Conservation (phyloP, 2,797 vertebrate genomes). For the Falco berigora region DNA sequence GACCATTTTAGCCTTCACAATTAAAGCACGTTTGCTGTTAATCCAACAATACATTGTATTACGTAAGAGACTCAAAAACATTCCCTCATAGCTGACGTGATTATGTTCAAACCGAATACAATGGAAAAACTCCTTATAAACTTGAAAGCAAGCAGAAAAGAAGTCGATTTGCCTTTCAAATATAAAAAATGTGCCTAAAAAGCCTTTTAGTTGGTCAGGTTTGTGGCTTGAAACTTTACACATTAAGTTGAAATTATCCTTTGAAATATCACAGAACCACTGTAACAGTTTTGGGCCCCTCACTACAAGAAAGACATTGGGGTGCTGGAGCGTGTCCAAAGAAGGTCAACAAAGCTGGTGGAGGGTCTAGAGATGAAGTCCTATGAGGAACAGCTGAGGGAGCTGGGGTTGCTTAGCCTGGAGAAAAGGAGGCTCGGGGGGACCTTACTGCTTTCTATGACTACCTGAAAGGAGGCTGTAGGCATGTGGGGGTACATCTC, state of each 20-base stretch:
- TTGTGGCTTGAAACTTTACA: neutral
- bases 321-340: too few relatives aligned
- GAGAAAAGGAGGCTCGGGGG: too few relatives aligned
- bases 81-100: neutral
- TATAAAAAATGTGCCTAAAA: neutral
- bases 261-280: neutral
- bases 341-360: too few relatives aligned
- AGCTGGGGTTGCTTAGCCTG: too few relatives aligned
- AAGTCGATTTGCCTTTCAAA: neutral
- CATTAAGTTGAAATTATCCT: neutral
- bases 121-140: neutral
- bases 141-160: neutral
- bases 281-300: neutral
- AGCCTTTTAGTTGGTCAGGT: neutral
- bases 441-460: too few relatives aligned
- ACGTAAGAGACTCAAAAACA: neutral
- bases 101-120: neutral
- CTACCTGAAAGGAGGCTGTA: too few relatives aligned
- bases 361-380: too few relatives aligned
- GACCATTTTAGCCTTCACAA: neutral
- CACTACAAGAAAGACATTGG: too few relatives aligned
- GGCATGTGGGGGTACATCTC: too few relatives aligned
- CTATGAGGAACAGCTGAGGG: too few relatives aligned
- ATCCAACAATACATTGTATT: neutral
- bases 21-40: neutral